Evolutionary conservation across 2,797 vertebrate genomes (phyloP).

Genomic region (Bovichtus diacanthus): DNA sequence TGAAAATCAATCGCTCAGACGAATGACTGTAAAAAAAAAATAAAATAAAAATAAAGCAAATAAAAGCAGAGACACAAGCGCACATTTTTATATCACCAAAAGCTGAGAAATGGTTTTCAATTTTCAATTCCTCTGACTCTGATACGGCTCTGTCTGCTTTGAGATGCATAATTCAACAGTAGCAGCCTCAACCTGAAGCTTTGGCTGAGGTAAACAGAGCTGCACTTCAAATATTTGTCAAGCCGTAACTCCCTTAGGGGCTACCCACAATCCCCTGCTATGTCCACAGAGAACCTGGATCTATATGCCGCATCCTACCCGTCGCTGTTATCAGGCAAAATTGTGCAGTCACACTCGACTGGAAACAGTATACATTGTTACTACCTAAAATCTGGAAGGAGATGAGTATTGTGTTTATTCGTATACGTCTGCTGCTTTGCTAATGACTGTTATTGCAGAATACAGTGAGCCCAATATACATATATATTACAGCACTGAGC

Average conservation of each 20-base stretch:
- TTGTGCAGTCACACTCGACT: slow-evolving; percentile 36
- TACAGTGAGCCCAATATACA: no score
- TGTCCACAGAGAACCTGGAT: slow-evolving; percentile 66
- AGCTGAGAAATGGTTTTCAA: slow-evolving; percentile 13
- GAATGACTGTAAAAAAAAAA: slow-evolving; percentile 20
- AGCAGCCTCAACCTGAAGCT: slow-evolving; percentile 38
- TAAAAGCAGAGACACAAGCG: background rate
- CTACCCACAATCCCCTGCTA: slow-evolving; percentile 67
- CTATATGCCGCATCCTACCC: slow-evolving; percentile 16
- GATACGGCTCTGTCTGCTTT: slow-evolving; percentile 26
- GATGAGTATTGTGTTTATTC: slow-evolving; percentile 32
- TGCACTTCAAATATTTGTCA: slow-evolving; percentile 82
- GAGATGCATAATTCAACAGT: slow-evolving; percentile 53
- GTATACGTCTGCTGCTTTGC: background rate
- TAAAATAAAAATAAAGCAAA: slow-evolving; percentile 32
- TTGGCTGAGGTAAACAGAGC: slow-evolving; percentile 67
- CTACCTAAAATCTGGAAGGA: slow-evolving; percentile 21
- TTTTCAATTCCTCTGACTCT: slow-evolving; percentile 18
- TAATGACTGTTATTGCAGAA: background rate
- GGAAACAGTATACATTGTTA: slow-evolving; percentile 31
- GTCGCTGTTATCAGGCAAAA: slow-evolving; percentile 43
- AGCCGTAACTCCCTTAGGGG: slow-evolving; percentile 44
- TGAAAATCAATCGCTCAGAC: slow-evolving; percentile 28
- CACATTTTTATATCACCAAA: background rate
- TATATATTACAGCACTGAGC: no score